These are phyloP conservation scores for Aphidoletes aphidimyza DNA, from an alignment of 2,888 invertebrate genomes.

Conservation along the genomic window DNA sequence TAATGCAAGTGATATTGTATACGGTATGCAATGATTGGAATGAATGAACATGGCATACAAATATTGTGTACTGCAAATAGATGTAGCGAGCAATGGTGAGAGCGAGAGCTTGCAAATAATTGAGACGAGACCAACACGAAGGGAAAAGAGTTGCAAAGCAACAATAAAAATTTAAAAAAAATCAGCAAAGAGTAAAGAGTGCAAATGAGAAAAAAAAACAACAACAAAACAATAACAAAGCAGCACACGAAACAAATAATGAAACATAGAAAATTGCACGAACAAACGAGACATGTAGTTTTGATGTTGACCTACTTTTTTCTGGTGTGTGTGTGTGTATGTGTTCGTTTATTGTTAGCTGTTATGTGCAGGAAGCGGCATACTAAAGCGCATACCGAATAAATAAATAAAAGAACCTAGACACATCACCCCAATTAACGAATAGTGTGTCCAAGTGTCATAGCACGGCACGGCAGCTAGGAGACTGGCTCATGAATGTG, in stretches of 20 bases:
- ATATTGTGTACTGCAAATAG: conserved; percentile 8
- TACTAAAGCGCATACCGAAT: neutral
- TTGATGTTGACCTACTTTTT: conserved; percentile 10
- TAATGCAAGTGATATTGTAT: conserved; percentile 25
- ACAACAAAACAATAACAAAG: neutral
- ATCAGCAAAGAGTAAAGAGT: neutral
- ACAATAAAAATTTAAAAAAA: neutral
- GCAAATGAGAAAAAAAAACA: neutral
- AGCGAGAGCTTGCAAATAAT: neutral
- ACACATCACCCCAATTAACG: conserved; percentile 26
- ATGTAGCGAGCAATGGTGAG: neutral
- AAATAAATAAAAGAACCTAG: conserved; percentile 26
- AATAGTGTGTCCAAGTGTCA: neutral
- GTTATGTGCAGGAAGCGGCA: neutral
- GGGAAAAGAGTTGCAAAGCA: neutral
- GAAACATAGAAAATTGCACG: conserved; percentile 2
- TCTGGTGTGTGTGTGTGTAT: no score
- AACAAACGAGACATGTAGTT: neutral
- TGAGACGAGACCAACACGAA: no score
- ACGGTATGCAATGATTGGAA: conserved; percentile 25
- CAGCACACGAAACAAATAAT: neutral
- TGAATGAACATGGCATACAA: conserved; percentile 43
- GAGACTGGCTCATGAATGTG: neutral
- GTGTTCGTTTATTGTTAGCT: no score
- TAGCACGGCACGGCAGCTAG: no score